phyloP scores from a whole-genome alignment of 1,140 invertebrate species.

The Papilio polytes region DNA sequence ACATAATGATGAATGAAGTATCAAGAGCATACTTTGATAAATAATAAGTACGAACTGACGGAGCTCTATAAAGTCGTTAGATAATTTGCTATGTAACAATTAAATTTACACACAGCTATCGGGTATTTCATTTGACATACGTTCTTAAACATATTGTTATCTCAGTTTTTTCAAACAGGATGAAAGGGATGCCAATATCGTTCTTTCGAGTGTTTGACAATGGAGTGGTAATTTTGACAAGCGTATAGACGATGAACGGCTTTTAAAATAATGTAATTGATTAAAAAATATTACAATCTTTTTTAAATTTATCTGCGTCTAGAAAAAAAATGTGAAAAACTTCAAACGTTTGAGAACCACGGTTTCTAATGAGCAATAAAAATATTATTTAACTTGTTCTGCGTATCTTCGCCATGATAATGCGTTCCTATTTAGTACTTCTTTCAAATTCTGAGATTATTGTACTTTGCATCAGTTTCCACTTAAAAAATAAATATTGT shows the following conservation, averaged over 20 bases:
- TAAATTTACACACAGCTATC: conserved; percentile 39
- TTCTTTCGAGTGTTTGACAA: not conserved
- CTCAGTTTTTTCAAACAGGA: not conserved
- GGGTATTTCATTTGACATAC: not conserved
- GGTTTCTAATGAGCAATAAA: not conserved
- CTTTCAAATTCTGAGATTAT: not conserved
- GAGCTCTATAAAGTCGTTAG: conserved; percentile 55
- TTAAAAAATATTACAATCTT: not conserved
- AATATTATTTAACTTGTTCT: no score
- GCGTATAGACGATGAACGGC: not conserved
- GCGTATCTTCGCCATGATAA: no score
- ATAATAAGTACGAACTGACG: conserved; percentile 56
- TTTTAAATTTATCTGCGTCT: not conserved
- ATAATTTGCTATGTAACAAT: conserved; percentile 56
- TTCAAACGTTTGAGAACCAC: not conserved
- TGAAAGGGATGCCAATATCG: not conserved
- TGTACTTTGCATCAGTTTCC: not conserved
- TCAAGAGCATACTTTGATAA: conserved; percentile 66
- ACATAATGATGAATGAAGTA: conserved; percentile 49
- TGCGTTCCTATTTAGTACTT: no score
- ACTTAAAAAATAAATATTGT: not conserved
- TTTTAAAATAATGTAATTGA: not conserved
- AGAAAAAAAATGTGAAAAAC: not conserved
- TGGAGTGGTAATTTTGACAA: not conserved
- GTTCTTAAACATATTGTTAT: not conserved